Conservation (phyloP, 2,888 invertebrate species). For the Epirrita christyi region DNA sequence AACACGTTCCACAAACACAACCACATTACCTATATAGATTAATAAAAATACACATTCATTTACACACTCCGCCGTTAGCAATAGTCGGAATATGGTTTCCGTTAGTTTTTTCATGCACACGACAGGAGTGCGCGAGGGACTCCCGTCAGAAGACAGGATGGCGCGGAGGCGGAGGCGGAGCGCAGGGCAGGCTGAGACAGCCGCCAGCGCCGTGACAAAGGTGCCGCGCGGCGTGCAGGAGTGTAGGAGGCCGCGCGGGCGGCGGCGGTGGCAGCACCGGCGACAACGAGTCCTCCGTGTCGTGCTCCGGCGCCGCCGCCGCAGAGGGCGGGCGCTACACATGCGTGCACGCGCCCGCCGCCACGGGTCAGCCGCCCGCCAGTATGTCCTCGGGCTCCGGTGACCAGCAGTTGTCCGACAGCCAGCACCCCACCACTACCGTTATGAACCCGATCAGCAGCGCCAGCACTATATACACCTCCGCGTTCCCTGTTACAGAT, state of each 20-base stretch:
- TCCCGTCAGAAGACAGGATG: slow-evolving; percentile 69
- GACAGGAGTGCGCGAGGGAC: slow-evolving; percentile 60
- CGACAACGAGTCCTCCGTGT: slow-evolving; percentile 67
- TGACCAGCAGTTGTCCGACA: slow-evolving; percentile 92
- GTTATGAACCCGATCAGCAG: slow-evolving; percentile 89
- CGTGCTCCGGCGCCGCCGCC: slow-evolving; percentile 66
- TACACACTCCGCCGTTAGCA: slow-evolving; percentile 69
- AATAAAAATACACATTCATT: slow-evolving; percentile 44
- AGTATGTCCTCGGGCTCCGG: slow-evolving; percentile 88
- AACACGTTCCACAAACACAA: slow-evolving; percentile 58
- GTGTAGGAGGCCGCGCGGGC: slow-evolving; percentile 62
- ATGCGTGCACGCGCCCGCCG: slow-evolving; percentile 86
- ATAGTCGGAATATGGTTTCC: slow-evolving; percentile 69
- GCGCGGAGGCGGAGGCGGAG: slow-evolving; percentile 50
- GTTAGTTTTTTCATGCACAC: slow-evolving; percentile 72
- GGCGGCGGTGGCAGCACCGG: slow-evolving; percentile 70
- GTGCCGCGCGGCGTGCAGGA: slow-evolving; percentile 68
- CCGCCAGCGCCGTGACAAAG: slow-evolving; percentile 69
- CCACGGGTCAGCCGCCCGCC: slow-evolving; percentile 89
- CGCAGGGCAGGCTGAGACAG: slow-evolving; percentile 67
- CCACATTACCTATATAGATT: slow-evolving; percentile 46
- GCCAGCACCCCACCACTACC: slow-evolving; percentile 90
- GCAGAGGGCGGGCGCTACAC: slow-evolving; percentile 83
- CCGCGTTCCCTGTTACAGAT: slow-evolving; percentile 86
- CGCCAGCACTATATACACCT: slow-evolving; percentile 90